A percentile compares a stretch with the other conserved stretches of the same genome.
Evolutionary conservation across 2,797 vertebrate genomes (phyloP).

Genomic region (Melanotaenia trifasciata): DNA sequence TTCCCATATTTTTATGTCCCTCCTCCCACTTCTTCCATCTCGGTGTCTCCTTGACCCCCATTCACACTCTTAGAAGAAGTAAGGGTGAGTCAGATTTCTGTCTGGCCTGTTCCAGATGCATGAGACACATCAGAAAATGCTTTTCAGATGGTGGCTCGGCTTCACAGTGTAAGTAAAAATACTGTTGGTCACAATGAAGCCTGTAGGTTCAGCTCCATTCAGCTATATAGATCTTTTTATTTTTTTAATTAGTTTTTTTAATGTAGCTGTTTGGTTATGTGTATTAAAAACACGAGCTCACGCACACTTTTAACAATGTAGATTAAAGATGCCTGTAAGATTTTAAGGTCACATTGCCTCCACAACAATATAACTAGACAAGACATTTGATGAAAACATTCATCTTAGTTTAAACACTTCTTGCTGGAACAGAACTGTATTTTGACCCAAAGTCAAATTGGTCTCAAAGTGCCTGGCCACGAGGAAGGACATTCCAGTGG

Average conservation of each 20-base stretch:
- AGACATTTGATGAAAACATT: background rate
- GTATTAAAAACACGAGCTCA: background rate
- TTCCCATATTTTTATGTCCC: conserved; percentile 4
- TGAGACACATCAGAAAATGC: conserved; percentile 8
- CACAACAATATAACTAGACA: too few species aligned
- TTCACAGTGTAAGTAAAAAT: conserved; percentile 3
- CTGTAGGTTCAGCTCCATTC: too few species aligned
- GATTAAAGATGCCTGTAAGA: conserved; percentile 25
- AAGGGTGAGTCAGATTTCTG: conserved; percentile 26
- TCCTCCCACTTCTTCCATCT: conserved; percentile 14
- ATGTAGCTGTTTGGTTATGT: background rate
- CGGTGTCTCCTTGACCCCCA: conserved; percentile 4
- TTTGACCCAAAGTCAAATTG: background rate
- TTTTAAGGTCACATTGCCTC: conserved; percentile 14
- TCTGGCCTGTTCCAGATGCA: conserved; percentile 60
- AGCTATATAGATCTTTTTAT: background rate
- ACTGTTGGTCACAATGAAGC: background rate
- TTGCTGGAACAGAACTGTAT: conserved; percentile 2
- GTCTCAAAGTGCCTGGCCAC: conserved; percentile 11
- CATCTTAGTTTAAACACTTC: conserved; percentile 4
- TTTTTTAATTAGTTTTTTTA: background rate
- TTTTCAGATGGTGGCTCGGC: conserved; percentile 17
- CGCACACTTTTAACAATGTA: background rate
- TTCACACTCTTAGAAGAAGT: conserved; percentile 19
- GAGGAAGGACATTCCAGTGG: conserved; percentile 58